Evolutionary conservation across 2,888 invertebrate species (phyloP), one percentile per base, ranked within the genome.

Genomic region (Aricia artaxerxes): DNA sequence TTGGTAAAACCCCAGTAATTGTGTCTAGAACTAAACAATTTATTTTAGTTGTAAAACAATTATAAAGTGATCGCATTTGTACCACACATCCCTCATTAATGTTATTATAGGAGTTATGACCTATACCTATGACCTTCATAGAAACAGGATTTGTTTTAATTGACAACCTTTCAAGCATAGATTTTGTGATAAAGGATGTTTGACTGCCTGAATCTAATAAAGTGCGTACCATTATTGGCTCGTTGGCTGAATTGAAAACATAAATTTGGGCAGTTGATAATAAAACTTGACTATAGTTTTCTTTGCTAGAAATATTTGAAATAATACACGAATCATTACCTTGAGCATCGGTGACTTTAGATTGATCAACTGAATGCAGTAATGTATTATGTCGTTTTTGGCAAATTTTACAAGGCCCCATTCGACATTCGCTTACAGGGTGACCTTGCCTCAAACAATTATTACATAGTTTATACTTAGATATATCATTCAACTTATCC

Each of bases 391-490:
- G 83, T 4, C 78, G n/a, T 57, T 80, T 79, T 24, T 77, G 78
- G 73, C 82, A 83, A 49, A 57, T 31, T 44, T 78, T 76, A 77
- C 82, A 80, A 4, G 81, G 79, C 31, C 81, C 81, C 76, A 80
- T 76, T n/a, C 75, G 79, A 77, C 82, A 81, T 60, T 82, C 77
- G 73, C 64, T 40, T 40, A 61, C 49, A 11, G 80, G 64, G 31
- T 83, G 81, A 60, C 82, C 82, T 35, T 81, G 82, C n/a, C 82
- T 75, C 6, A 82, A 75, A 79, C 82, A 82, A 49, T 82, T 82
- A 13, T 6, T 7, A 73, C 82, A 82, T 24, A 82, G 40, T 77
- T 82, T 83, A n/a, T 80, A 81, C 69, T 81, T 82, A 11, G 44
- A 40, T n/a, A 81, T 79, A 40, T 13, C 81, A 72, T 9, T 40